Evolutionary conservation across 2,888 invertebrate species (phyloP).

Genomic region (Cactoblastis cactorum): DNA sequence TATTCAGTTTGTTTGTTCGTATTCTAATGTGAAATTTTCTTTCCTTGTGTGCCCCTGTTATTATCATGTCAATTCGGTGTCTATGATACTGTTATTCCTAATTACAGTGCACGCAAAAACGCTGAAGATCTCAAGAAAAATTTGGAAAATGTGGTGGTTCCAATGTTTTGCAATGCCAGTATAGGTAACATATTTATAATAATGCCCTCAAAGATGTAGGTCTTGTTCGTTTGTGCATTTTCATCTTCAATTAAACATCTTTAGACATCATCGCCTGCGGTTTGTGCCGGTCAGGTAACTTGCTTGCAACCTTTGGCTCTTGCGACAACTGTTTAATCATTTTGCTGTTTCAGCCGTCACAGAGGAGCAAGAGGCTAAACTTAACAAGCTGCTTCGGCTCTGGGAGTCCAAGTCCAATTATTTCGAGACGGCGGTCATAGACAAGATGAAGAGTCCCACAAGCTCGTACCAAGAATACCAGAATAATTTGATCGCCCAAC

Average conservation of each 20-base stretch:
- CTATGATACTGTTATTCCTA: constrained; percentile 78
- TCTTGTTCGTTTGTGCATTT: constrained; percentile 68
- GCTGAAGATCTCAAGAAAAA: constrained; percentile 95
- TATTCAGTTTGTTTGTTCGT: too few species aligned
- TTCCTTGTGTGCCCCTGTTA: constrained; percentile 35
- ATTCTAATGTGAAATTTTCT: not conserved
- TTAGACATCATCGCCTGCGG: constrained; percentile 64
- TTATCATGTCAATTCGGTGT: constrained; percentile 60
- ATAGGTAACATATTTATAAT: constrained; percentile 83
- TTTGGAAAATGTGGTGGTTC: constrained; percentile 96
- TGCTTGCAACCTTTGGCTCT: constrained; percentile 56
- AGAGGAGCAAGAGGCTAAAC: constrained; percentile 93
- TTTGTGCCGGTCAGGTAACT: constrained; percentile 70
- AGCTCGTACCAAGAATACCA: constrained; percentile 94
- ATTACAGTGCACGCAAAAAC: constrained; percentile 95
- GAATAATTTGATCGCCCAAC: constrained; percentile 88
- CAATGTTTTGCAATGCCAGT: constrained; percentile 97
- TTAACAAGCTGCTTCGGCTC: constrained; percentile 94
- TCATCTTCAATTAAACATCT: constrained; percentile 63
- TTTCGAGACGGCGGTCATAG: constrained; percentile 89
- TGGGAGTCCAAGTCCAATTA: constrained; percentile 98
- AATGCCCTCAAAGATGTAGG: constrained; percentile 76
- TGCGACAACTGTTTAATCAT: constrained; percentile 64
- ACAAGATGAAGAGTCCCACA: constrained; percentile 91
- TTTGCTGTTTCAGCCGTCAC: constrained; percentile 83